These are phyloP conservation scores for Piezodorus guildinii DNA, from an alignment of 1,140 invertebrate genomes.

Conservation along the genomic window DNA sequence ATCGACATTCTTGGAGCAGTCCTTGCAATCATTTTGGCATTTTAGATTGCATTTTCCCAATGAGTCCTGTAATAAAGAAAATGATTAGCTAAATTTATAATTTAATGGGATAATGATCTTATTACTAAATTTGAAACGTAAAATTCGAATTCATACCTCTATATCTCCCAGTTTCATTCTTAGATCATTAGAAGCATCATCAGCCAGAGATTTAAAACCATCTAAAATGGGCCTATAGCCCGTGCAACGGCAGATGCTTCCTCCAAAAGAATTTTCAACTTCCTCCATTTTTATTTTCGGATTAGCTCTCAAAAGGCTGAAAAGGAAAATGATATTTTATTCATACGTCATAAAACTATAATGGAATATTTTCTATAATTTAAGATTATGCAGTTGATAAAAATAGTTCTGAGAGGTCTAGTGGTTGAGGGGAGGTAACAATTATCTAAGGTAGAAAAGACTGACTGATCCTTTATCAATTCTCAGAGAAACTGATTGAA, in stretches of 20 bases:
- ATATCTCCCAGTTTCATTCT: conserved; percentile 30
- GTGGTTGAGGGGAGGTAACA: too few species aligned
- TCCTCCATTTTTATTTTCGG: conserved; percentile 40
- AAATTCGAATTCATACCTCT: conserved; percentile 28
- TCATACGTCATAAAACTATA: too few species aligned
- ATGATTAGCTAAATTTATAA: too few species aligned
- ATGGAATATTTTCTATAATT: too few species aligned
- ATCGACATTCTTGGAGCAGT: not conserved
- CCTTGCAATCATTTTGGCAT: not conserved
- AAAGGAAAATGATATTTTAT: conserved; percentile 1
- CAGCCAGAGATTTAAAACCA: conserved; percentile 47
- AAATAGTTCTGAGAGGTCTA: too few species aligned
- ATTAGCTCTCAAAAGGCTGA: conserved; percentile 26
- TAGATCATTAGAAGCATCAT: conserved; percentile 31
- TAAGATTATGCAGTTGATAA: too few species aligned
- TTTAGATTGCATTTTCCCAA: not conserved
- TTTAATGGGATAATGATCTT: too few species aligned
- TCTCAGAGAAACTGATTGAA: too few species aligned
- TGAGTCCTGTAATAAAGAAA: not conserved
- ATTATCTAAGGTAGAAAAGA: too few species aligned
- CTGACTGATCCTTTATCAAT: too few species aligned
- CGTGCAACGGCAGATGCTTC: conserved; percentile 79
- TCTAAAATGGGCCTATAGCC: conserved; percentile 77
- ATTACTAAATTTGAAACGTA: too few species aligned
- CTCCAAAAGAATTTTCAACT: conserved; percentile 62